These are phyloP conservation scores for Oreocharis arfaki DNA, from an alignment of 2,113 vertebrate species.

Conservation along the genomic window DNA sequence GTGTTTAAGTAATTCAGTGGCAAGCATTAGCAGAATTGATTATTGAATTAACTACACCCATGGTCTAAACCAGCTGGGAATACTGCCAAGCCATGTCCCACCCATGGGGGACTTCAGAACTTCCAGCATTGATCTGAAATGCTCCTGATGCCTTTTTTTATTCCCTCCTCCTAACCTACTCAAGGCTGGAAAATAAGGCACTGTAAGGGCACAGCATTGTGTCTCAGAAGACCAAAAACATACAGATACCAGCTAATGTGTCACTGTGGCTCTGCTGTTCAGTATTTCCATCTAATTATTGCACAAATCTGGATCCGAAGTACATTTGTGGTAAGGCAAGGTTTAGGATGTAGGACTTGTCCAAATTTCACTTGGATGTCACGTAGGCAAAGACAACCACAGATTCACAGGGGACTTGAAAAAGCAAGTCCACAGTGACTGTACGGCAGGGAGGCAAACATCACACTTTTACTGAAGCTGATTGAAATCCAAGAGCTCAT, in stretches of 20 bases:
- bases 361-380: background rate
- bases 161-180: background rate
- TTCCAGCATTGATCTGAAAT: background rate
- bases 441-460: background rate
- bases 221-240: background rate
- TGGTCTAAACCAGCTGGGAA: background rate
- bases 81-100: background rate
- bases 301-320: background rate
- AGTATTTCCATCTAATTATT: background rate
- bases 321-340: background rate
- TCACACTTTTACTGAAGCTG: background rate
- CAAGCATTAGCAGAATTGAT: background rate
- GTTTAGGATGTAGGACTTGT: background rate
- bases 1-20: background rate
- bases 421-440: background rate
- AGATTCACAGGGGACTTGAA: background rate
- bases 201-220: background rate
- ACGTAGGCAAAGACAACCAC: background rate
- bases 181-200: background rate
- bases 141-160: background rate
- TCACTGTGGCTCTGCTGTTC: background rate
- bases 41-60: background rate
- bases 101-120: background rate
- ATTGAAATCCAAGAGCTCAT: background rate
- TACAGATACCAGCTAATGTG: background rate